phyloP scores from a whole-genome alignment of 2,797 vertebrate genomes.

The Pygocentrus nattereri region DNA sequence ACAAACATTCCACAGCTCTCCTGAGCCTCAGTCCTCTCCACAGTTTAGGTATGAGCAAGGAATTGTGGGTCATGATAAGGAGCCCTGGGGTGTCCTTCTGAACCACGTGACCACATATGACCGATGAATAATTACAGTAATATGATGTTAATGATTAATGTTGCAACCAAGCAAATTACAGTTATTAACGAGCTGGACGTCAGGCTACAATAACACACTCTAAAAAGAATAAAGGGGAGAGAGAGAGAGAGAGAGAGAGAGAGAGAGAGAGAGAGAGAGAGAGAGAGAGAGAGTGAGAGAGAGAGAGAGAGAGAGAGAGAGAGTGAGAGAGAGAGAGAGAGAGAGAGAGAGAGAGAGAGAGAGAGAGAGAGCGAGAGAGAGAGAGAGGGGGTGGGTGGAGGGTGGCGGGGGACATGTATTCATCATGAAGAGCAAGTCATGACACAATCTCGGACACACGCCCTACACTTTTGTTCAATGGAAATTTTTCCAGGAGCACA shows the following conservation, averaged over 20 bases:
- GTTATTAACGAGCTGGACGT: conserved; percentile 17
- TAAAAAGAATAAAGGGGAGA: not conserved
- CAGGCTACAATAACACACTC: not conserved
- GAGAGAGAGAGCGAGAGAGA: not conserved
- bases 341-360: not conserved
- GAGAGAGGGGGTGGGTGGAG: no score
- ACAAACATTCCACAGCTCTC: conserved; percentile 58
- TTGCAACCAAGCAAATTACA: not conserved
- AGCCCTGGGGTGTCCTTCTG: not conserved
- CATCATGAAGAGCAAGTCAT: not conserved
- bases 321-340: not conserved
- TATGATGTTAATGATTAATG: conserved; percentile 16
- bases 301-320: not conserved
- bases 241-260: not conserved
- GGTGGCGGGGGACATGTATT: not conserved
- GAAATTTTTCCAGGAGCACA: conserved; percentile 5
- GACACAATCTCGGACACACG: conserved; percentile 20
- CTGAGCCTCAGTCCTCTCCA: not conserved
- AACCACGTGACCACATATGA: not conserved
- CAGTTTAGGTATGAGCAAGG: not conserved
- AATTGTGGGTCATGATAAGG: conserved; percentile 4
- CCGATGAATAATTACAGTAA: conserved; percentile 25
- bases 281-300: not conserved
- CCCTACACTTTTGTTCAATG: conserved; percentile 14
- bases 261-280: not conserved